These are phyloP conservation scores for Heliconius hewitsoni DNA, from an alignment of 1,140 invertebrate species.

Conservation along the genomic window DNA sequence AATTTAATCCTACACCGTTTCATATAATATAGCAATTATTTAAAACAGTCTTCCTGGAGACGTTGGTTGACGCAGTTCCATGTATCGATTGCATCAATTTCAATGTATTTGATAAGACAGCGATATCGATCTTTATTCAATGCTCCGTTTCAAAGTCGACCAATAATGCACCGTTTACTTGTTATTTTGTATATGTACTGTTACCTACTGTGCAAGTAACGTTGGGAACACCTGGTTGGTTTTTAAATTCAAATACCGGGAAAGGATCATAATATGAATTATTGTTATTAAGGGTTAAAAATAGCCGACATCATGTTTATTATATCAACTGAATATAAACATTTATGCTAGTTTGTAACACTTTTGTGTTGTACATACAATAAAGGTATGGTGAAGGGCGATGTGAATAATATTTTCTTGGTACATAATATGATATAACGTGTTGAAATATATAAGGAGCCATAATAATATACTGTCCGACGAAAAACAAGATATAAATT, in stretches of 20 bases:
- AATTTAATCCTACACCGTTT: not conserved
- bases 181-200: conserved; percentile 24
- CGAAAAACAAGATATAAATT: conserved; percentile 3
- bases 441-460: not conserved
- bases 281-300: conserved; percentile 41
- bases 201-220: not conserved
- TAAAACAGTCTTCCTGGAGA: conserved; percentile 11
- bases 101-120: conserved; percentile 51
- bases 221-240: conserved; percentile 54
- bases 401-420: not conserved
- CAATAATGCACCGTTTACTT: conserved; percentile 19
- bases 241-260: conserved; percentile 65
- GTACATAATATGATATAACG: conserved; percentile 1
- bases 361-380: not conserved
- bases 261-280: conserved; percentile 44
- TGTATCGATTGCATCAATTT: conserved; percentile 54
- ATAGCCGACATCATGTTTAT: conserved; percentile 19
- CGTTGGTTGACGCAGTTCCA: conserved; percentile 51
- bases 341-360: conserved; percentile 4
- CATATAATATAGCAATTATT: conserved; percentile 7
- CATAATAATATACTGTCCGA: not conserved
- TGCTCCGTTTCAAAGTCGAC: conserved; percentile 32
- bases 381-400: not conserved
- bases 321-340: conserved; percentile 21
- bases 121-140: conserved; percentile 49